Evolutionary conservation across 2,888 invertebrate genomes (phyloP).

Genomic region (Digitonthophagus gazella): DNA sequence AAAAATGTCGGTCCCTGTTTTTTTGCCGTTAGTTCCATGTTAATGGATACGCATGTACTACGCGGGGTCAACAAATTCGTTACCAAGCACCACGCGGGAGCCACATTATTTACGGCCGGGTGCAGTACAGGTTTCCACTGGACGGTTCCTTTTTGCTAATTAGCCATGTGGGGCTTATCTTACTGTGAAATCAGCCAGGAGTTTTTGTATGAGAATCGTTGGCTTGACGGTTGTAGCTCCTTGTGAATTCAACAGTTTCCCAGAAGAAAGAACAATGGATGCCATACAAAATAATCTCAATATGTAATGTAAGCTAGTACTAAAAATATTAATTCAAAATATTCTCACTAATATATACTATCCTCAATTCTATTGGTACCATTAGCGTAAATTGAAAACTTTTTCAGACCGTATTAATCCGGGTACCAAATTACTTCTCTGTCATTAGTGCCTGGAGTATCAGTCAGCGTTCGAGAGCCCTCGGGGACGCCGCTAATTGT

Average conservation of each 20-base stretch:
- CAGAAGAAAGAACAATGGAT: background rate
- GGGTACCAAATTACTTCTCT: conserved; percentile 44
- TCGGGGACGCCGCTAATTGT: conserved; percentile 40
- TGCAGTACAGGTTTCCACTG: background rate
- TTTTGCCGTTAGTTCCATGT: conserved; percentile 39
- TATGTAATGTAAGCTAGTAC: too few relatives aligned
- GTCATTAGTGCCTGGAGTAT: conserved; percentile 44
- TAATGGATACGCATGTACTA: conserved; percentile 38
- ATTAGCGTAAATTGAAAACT: conserved; percentile 39
- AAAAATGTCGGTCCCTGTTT: conserved; percentile 38
- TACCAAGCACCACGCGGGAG: conserved; percentile 28
- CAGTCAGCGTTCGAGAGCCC: conserved; percentile 32
- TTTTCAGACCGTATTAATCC: conserved; percentile 43
- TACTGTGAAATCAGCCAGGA: background rate
- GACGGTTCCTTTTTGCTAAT: background rate
- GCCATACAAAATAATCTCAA: background rate
- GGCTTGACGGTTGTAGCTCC: background rate
- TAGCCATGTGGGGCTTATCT: background rate
- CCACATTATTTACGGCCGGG: conserved; percentile 6
- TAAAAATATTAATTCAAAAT: background rate
- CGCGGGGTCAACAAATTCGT: conserved; percentile 37
- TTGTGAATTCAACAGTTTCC: background rate
- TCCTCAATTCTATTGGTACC: background rate
- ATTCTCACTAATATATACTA: too few relatives aligned
- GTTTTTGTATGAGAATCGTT: background rate